These are phyloP conservation scores for Physeter macrocephalus DNA, from an alignment of 2,113 vertebrate genomes.

Conservation along the genomic window DNA sequence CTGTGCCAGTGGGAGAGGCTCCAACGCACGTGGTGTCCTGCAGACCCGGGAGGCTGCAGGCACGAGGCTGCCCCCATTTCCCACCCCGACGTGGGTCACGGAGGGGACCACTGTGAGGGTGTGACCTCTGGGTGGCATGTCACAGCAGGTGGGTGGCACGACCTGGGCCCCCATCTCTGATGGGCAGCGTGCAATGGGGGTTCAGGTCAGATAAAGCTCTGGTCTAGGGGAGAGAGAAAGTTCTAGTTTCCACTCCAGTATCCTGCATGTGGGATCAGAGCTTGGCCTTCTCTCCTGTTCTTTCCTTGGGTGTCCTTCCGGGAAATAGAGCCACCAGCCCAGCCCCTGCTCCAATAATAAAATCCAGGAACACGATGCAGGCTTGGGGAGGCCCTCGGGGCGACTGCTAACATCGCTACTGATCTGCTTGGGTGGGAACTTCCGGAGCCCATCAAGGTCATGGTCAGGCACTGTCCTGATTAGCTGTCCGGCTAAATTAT, in stretches of 20 bases:
- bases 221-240: not conserved
- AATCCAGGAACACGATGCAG: rapidly evolving
- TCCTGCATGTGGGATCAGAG: rapidly evolving
- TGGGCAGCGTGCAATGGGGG: rapidly evolving
- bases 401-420: rapidly evolving
- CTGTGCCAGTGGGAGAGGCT: too few species aligned
- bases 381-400: not conserved
- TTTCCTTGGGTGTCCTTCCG: not conserved
- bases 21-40: rapidly evolving
- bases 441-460: not conserved
- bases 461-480: rapidly evolving
- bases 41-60: rapidly evolving
- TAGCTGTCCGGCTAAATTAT: rapidly evolving
- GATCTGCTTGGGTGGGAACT: not conserved
- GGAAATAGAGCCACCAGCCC: not conserved
- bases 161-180: not conserved
- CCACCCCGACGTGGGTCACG: rapidly evolving
- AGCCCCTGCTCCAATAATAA: rapidly evolving
- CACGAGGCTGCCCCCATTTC: rapidly evolving
- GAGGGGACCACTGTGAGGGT: rapidly evolving
- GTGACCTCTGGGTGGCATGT: not conserved
- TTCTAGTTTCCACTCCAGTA: not conserved
- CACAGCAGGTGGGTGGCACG: rapidly evolving
- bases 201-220: not conserved
- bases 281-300: rapidly evolving